Percentiles rank a stretch among this genome's conserved stretches.
Conservation (phyloP, 1,140 invertebrate genomes). For the Pomacea maculata region DNA sequence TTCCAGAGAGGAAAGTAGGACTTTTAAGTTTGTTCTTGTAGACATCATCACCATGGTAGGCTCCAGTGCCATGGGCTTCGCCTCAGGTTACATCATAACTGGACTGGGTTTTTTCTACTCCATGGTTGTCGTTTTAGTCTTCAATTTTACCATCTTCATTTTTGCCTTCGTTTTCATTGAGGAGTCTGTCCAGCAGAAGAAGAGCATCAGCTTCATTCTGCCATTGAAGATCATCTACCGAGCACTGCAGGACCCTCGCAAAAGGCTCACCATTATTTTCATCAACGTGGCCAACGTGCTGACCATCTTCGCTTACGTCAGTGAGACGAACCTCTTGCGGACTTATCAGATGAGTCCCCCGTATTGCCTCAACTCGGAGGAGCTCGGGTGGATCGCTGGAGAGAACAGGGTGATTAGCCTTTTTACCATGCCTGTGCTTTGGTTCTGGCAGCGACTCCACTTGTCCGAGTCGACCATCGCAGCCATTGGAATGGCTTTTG, state of each 20-base stretch:
- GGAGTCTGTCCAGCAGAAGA: background rate
- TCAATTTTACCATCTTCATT: background rate
- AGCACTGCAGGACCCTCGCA: background rate
- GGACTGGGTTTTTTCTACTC: background rate
- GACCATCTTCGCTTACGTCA: background rate
- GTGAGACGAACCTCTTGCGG: background rate
- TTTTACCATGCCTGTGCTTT: background rate
- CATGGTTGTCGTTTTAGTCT: background rate
- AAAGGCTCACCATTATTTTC: background rate
- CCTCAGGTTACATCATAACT: background rate
- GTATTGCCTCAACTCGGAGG: background rate
- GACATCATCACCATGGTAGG: background rate
- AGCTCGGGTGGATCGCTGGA: background rate
- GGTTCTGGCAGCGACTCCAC: background rate
- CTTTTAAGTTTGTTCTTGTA: background rate
- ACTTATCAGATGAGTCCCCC: slow-evolving; percentile 11
- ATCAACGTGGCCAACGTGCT: background rate
- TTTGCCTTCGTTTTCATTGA: background rate
- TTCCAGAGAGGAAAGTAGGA: background rate
- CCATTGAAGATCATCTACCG: background rate
- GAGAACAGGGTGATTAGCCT: background rate
- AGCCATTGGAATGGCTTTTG: background rate
- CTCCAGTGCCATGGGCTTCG: background rate
- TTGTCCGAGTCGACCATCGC: background rate
- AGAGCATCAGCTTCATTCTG: background rate